phyloP scores from a whole-genome alignment of 92 coral and sea anemone genomes.

The Chrysogorgia sp. region DNA sequence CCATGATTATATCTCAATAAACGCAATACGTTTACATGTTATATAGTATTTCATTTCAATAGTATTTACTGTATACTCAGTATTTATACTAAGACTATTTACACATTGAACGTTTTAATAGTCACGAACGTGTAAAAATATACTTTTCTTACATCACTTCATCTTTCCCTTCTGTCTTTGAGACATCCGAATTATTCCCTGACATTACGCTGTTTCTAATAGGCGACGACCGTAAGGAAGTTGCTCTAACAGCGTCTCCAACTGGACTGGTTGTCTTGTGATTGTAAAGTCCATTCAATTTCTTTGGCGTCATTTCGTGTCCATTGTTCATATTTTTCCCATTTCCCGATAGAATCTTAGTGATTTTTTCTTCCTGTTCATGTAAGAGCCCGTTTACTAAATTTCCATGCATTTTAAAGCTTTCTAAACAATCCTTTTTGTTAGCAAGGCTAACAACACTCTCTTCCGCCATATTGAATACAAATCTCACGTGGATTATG shows the following conservation, averaged over 20 bases:
- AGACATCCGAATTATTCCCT: background rate
- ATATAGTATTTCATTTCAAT: too few relatives aligned
- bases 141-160: constrained; percentile 9
- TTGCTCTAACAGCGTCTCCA: constrained; percentile 5
- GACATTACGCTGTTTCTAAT: constrained; percentile 11
- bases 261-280: constrained; percentile 19
- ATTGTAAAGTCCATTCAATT: constrained; percentile 54
- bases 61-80: too few relatives aligned
- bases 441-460: constrained; percentile 9
- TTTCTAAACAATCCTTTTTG: background rate
- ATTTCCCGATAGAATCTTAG: background rate
- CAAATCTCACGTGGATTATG: constrained; percentile 38
- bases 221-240: constrained; percentile 24
- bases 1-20: too few relatives aligned
- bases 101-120: too few relatives aligned
- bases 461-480: constrained; percentile 63
- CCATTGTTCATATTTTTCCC: constrained; percentile 8
- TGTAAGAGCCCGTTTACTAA: constrained; percentile 10
- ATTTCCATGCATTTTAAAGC: constrained; percentile 21
- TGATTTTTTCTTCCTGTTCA: constrained; percentile 2
- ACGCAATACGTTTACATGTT: too few relatives aligned
- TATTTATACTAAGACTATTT: too few relatives aligned
- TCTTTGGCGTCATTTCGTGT: constrained; percentile 11
- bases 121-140: too few relatives aligned
- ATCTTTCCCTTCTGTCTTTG: background rate